Conservation (phyloP, 2,888 invertebrate species). For the Cephus nigrinus region DNA sequence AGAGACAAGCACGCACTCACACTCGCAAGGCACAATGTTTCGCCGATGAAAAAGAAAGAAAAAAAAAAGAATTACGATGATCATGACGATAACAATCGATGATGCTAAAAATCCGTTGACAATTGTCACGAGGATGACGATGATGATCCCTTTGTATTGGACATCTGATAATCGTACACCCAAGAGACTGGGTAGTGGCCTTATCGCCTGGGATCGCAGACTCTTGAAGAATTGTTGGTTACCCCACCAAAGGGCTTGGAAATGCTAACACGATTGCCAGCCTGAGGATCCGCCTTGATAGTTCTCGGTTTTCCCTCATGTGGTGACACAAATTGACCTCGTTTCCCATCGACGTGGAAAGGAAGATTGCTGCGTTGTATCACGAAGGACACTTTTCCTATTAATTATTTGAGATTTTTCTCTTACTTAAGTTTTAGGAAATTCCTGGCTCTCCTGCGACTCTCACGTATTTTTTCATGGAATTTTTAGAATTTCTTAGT, state of each 20-base stretch:
- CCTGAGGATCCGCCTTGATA: not conserved
- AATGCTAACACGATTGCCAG: not conserved
- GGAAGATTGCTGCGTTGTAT: not conserved
- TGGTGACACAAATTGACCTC: not conserved
- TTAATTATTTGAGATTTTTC: not conserved
- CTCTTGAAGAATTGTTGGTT: not conserved
- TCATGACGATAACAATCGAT: not conserved
- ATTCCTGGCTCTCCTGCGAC: not conserved
- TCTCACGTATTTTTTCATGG: not conserved
- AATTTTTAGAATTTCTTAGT: not conserved
- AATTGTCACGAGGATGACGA: not conserved
- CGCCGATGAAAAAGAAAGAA: not conserved
- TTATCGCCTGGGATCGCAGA: not conserved
- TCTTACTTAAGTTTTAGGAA: not conserved
- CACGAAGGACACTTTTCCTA: not conserved
- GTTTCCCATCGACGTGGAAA: not conserved
- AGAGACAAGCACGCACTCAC: not conserved
- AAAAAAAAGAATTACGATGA: not conserved
- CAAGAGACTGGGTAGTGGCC: not conserved
- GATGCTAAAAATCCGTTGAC: not conserved
- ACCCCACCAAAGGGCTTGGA: not conserved
- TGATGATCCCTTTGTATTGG: not conserved
- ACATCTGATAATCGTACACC: not conserved
- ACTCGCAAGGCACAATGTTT: not conserved
- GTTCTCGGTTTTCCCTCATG: not conserved